These are phyloP conservation scores for Lophius americanus DNA, from an alignment of 2,797 vertebrate species.

Conservation along the genomic window DNA sequence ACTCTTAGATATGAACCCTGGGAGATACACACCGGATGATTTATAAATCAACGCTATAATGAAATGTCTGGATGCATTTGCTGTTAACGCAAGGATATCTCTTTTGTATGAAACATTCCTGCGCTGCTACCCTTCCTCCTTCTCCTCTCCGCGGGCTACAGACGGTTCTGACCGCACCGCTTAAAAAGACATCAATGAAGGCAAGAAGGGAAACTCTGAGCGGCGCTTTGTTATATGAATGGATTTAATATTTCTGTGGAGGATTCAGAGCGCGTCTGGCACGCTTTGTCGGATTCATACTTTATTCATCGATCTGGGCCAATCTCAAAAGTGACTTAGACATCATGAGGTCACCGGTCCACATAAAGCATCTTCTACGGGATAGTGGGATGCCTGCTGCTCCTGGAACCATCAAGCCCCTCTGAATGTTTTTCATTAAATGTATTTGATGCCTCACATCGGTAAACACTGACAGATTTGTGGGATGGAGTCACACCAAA, in stretches of 20 bases:
- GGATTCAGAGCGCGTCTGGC: constrained; percentile 39
- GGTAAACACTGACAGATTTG: constrained; percentile 12
- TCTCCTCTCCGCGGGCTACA: constrained; percentile 36
- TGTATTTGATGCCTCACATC: constrained; percentile 26
- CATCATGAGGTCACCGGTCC: constrained; percentile 35
- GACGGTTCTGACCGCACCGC: constrained; percentile 40
- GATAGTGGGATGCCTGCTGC: constrained; percentile 12
- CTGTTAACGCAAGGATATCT: constrained; percentile 39
- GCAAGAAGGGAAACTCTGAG: constrained; percentile 41
- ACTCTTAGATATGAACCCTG: background rate
- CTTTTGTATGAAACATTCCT: constrained; percentile 41
- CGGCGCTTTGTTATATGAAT: constrained; percentile 48
- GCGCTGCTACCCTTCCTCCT: constrained; percentile 40
- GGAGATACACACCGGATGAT: constrained; percentile 34
- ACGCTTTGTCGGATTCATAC: constrained; percentile 41
- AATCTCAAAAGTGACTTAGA: constrained; percentile 43
- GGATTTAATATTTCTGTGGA: constrained; percentile 50
- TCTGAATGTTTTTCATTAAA: constrained; percentile 15
- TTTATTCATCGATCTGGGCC: constrained; percentile 45
- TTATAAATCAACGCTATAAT: constrained; percentile 43
- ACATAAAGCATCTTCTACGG: constrained; percentile 16
- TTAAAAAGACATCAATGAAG: constrained; percentile 56
- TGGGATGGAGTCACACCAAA: constrained; percentile 30
- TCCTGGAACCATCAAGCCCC: constrained; percentile 21
- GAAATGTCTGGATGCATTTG: constrained; percentile 40